These are phyloP conservation scores for Halichoerus grypus DNA, from an alignment of 2,113 vertebrate species.

Conservation along the genomic window DNA sequence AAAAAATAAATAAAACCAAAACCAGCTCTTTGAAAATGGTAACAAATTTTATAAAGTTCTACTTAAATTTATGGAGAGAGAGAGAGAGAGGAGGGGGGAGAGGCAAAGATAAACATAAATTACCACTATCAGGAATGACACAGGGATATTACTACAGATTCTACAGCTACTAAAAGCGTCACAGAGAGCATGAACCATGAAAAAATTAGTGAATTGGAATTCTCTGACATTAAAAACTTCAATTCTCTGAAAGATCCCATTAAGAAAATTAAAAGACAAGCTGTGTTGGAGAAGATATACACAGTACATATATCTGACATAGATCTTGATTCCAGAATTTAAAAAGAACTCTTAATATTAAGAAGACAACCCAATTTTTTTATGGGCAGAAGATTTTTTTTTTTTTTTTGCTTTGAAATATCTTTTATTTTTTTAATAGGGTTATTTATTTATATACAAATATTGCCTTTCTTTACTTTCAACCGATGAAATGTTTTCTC, in stretches of 20 bases:
- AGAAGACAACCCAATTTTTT: background rate
- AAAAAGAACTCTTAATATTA: constrained; percentile 16
- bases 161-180: background rate
- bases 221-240: background rate
- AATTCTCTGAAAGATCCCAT: background rate
- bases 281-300: background rate
- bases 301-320: background rate
- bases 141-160: background rate
- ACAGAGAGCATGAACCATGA: background rate
- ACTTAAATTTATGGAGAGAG: background rate
- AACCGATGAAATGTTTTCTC: too few species aligned
- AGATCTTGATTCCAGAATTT: background rate
- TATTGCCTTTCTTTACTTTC: too few species aligned
- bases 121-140: background rate
- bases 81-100: background rate
- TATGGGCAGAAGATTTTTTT: background rate
- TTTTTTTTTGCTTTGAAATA: too few species aligned
- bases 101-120: background rate
- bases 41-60: background rate
- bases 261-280: background rate
- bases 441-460: too few species aligned
- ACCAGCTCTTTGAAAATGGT: background rate
- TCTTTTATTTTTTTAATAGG: too few species aligned
- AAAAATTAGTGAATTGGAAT: background rate
- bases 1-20: background rate